Conservation (phyloP, 2,113 vertebrate species). For the Tachycineta bicolor region DNA sequence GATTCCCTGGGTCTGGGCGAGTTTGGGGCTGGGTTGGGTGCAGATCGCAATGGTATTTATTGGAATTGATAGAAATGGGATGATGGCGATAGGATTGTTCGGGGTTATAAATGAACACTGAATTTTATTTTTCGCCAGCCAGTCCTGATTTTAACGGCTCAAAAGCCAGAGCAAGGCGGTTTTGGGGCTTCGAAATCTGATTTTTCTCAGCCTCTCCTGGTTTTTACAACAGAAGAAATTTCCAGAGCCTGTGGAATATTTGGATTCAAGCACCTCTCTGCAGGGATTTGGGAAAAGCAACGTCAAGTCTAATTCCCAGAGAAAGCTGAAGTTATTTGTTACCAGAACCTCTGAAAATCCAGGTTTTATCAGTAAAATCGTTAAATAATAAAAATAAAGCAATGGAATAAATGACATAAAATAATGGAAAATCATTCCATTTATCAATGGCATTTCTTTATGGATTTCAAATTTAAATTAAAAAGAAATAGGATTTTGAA, state of each 20-base stretch:
- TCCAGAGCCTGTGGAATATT: neutral
- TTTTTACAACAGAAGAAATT: neutral
- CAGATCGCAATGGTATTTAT: too few species aligned
- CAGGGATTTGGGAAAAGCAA: neutral
- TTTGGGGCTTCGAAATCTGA: neutral
- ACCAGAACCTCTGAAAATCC: neutral
- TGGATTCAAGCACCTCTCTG: neutral
- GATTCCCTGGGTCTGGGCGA: neutral
- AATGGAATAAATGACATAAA: neutral
- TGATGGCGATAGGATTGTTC: fast-evolving
- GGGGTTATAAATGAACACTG: neutral
- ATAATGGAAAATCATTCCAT: neutral
- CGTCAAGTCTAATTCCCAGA: neutral
- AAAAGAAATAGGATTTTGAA: neutral
- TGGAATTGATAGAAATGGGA: fast-evolving
- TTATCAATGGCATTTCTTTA: neutral
- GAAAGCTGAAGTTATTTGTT: neutral
- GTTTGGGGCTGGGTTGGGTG: neutral
- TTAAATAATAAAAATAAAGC: neutral
- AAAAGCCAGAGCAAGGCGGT: neutral
- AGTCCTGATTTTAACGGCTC: neutral
- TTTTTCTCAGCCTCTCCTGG: neutral
- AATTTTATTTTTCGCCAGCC: neutral
- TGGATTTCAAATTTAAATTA: neutral
- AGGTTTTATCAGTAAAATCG: neutral